Conservation (phyloP, 2,888 invertebrate species). For the Nymphalis c-album region DNA sequence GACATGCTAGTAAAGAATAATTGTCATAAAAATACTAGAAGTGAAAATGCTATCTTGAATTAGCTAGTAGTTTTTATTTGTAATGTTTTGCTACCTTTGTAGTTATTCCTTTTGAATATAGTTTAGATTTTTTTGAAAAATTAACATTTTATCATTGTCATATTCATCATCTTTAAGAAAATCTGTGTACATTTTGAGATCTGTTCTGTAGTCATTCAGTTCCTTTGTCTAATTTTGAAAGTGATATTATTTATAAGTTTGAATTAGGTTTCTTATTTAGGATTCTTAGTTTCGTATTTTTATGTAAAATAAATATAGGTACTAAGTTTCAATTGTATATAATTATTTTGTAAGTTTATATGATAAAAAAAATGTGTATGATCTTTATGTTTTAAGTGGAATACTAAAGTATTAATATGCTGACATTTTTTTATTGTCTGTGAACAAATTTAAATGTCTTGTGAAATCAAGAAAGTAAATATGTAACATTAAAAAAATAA, state of each 20-base stretch:
- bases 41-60: not conserved
- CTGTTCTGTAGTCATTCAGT: slow-evolving; percentile 59
- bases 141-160: not conserved
- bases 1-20: too few relatives aligned
- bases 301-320: slow-evolving; percentile 23
- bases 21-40: too few relatives aligned
- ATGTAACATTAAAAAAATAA: slow-evolving; percentile 3
- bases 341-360: slow-evolving; percentile 19
- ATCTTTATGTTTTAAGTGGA: slow-evolving; percentile 5
- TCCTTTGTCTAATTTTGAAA: slow-evolving; percentile 71
- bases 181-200: slow-evolving; percentile 47
- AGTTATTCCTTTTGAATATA: not conserved
- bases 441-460: not conserved
- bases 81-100: not conserved
- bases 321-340: slow-evolving; percentile 31
- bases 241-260: slow-evolving; percentile 76
- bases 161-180: slow-evolving; percentile 6
- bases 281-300: slow-evolving; percentile 17
- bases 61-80: not conserved
- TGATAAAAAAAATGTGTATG: slow-evolving; percentile 12
- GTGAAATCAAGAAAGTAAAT: too few relatives aligned
- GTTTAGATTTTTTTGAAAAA: not conserved
- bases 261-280: slow-evolving; percentile 46
- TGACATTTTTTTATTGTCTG: slow-evolving; percentile 13
- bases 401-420: slow-evolving; percentile 13